Conservation (phyloP, 2,113 vertebrate genomes). For the Tenrec ecaudatus region DNA sequence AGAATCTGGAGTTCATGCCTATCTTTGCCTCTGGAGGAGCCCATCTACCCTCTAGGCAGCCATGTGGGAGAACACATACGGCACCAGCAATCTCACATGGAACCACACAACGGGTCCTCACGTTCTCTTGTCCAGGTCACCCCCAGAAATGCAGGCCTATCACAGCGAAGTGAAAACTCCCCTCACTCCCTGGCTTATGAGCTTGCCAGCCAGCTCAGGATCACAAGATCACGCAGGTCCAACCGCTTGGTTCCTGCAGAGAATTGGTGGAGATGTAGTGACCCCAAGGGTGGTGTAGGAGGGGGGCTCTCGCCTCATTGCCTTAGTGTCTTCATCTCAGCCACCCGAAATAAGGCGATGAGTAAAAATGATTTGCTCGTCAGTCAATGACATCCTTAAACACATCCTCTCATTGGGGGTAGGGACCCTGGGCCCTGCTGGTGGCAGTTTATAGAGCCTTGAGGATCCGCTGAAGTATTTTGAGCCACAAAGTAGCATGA, state of each 20-base stretch:
- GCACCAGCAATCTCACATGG: no score
- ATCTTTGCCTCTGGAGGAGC: no score
- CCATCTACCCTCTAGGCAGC: no score
- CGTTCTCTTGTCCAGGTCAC: no score
- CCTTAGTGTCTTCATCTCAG: background rate
- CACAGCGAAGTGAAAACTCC: no score
- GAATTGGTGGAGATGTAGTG: background rate
- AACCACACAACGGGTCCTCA: no score
- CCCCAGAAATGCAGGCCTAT: no score
- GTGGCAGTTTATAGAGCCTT: background rate
- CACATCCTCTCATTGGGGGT: accelerated
- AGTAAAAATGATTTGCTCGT: background rate
- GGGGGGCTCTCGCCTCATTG: background rate
- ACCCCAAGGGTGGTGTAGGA: background rate
- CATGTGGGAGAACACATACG: no score
- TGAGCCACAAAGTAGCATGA: background rate
- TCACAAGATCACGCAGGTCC: background rate
- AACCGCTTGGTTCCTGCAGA: background rate
- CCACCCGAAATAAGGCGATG: background rate
- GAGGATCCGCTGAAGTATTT: background rate
- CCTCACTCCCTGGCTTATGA: no score
- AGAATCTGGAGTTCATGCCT: no score
- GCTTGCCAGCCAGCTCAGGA: background rate
- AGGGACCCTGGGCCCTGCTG: background rate
- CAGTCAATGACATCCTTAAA: background rate